These are phyloP conservation scores for Eretmochelys imbricata DNA, from an alignment of 2,113 vertebrate species.

Conservation along the genomic window DNA sequence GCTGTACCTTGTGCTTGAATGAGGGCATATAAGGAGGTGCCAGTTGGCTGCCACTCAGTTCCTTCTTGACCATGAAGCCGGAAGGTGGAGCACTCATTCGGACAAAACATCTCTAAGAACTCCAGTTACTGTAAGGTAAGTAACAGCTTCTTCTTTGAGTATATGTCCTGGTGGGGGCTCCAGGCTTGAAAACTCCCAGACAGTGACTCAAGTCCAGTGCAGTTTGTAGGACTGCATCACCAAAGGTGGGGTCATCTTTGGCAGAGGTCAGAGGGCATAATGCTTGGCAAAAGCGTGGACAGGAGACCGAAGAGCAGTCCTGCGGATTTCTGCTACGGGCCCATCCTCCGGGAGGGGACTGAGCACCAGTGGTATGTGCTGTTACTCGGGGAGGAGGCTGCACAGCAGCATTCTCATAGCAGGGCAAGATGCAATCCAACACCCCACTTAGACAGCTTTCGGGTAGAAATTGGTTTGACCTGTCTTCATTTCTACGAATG, in stretches of 20 bases:
- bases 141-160: not conserved
- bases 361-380: no score
- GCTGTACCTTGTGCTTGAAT: not conserved
- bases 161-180: not conserved
- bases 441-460: no score
- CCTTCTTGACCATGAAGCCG: not conserved
- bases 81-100: not conserved
- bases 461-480: no score
- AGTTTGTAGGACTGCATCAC: not conserved
- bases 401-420: no score
- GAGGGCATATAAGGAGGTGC: not conserved
- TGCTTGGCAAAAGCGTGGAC: not conserved
- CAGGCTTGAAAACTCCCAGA: no score
- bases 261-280: not conserved
- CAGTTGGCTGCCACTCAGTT: not conserved
- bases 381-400: no score
- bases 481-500: no score
- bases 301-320: not conserved
- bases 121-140: not conserved
- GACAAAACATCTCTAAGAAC: not conserved
- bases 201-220: not conserved
- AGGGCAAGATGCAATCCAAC: no score
- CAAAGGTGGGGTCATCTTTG: not conserved
- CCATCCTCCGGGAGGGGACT: no score
- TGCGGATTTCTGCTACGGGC: no score